phyloP scores from a whole-genome alignment of 2,113 vertebrate species.

The human (Homo sapiens) region DNA sequence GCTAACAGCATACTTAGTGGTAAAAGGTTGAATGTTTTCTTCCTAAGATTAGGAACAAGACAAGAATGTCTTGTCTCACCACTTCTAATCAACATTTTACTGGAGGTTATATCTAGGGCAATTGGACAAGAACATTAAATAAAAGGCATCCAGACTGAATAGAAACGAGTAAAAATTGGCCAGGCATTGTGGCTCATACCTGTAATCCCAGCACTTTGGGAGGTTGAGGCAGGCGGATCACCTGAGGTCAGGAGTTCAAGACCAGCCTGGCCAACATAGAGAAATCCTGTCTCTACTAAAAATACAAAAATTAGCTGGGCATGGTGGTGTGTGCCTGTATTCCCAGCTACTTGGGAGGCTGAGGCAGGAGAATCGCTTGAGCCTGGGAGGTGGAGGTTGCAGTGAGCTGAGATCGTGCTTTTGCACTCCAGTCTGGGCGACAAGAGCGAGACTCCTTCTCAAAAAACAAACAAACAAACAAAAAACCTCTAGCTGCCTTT shows the following conservation, averaged over 20 bases:
- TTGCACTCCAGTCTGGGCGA: too few relatives aligned
- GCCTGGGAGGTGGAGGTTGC: too few relatives aligned
- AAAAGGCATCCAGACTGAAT: background rate
- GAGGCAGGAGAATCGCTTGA: too few relatives aligned
- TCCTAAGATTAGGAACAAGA: background rate
- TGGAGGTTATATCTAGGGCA: background rate
- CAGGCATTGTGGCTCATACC: accelerated
- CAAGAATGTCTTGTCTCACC: background rate
- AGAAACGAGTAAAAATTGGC: background rate
- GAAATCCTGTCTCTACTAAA: too few relatives aligned
- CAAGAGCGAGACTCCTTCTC: background rate
- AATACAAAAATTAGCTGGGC: too few relatives aligned
- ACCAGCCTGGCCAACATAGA: too few relatives aligned
- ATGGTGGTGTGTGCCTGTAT: too few relatives aligned
- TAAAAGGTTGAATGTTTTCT: background rate
- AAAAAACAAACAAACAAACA: background rate
- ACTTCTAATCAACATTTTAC: background rate
- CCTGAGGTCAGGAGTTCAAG: too few relatives aligned
- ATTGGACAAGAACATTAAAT: background rate
- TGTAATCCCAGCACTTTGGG: too few relatives aligned
- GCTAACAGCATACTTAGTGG: background rate
- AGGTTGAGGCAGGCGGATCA: too few relatives aligned
- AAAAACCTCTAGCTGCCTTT: background rate
- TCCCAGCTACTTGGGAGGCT: too few relatives aligned
- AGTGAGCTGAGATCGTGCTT: too few relatives aligned